A percentile compares a stretch with the other conserved stretches of the same genome.
phyloP scores from a whole-genome alignment of 2,888 invertebrate genomes.

The Zhuqinia jingwanae region DNA sequence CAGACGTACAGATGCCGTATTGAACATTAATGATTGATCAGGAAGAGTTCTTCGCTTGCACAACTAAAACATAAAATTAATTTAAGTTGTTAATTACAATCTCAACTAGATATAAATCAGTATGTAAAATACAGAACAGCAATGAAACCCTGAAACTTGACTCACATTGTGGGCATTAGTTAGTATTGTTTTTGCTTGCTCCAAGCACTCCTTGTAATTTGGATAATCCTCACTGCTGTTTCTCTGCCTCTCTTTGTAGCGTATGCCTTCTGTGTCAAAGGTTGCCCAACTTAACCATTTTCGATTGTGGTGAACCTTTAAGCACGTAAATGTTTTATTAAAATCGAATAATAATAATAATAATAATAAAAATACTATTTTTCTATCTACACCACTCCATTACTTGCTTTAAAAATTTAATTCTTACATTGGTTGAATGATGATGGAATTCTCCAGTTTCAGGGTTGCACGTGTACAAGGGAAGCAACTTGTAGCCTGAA shows the following conservation, averaged over 20 bases:
- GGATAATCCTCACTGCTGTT: slow-evolving; percentile 82
- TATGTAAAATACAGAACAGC: no score
- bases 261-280: slow-evolving; percentile 89
- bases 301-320: slow-evolving; percentile 87
- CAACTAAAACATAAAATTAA: slow-evolving; percentile 81
- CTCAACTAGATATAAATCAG: no score
- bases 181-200: slow-evolving; percentile 89
- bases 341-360: no score
- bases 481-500: slow-evolving; percentile 89
- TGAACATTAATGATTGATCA: slow-evolving; percentile 88
- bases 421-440: slow-evolving; percentile 85
- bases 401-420: neutral
- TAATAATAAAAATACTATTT: no score
- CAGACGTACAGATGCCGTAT: slow-evolving; percentile 85
- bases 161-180: slow-evolving; percentile 87
- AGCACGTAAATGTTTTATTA: neutral
- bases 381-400: no score
- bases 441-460: slow-evolving; percentile 96
- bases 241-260: slow-evolving; percentile 85
- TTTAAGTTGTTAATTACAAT: neutral
- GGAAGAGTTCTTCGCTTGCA: slow-evolving; percentile 88
- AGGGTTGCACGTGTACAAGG: slow-evolving; percentile 92
- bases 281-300: slow-evolving; percentile 91
- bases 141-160: no score
- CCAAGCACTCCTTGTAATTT: slow-evolving; percentile 88